Evolutionary conservation across 1,140 invertebrate genomes (phyloP).

Genomic region (Magallana ariakensis): DNA sequence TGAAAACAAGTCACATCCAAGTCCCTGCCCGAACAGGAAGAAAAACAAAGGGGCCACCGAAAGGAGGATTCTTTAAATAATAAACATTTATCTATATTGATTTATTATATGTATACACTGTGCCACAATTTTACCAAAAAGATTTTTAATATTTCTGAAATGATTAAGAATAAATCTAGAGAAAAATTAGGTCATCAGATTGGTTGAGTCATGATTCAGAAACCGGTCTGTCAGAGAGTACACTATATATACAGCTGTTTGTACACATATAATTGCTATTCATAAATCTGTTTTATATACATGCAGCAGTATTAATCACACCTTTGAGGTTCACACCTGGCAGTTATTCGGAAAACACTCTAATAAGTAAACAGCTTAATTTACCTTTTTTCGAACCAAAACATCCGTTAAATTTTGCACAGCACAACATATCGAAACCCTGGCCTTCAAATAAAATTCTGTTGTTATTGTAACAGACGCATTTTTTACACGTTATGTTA

Average conservation of each 20-base stretch:
- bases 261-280: neutral
- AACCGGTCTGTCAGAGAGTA: neutral
- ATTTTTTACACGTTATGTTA: neutral
- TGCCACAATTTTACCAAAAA: too few relatives aligned
- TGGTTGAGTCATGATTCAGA: too few relatives aligned
- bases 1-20: neutral
- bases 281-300: neutral
- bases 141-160: too few relatives aligned
- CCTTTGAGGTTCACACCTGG: neutral
- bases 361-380: neutral
- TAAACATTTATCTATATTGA: neutral
- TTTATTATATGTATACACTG: neutral
- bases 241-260: neutral
- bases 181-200: too few relatives aligned
- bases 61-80: neutral
- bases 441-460: neutral
- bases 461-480: neutral
- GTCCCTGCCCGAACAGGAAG: neutral
- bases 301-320: neutral
- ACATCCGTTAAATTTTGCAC: neutral
- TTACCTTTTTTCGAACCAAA: neutral
- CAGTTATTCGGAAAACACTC: too few relatives aligned
- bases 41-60: neutral
- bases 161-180: too few relatives aligned
- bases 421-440: neutral